Evolutionary conservation across 2,113 vertebrate genomes (phyloP).

Genomic region (human (Homo sapiens)): GRCh38 chr2:87239501-87240000

Average conservation of each 20-base stretch:
- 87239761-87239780: fast-evolving
- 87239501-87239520: neutral
- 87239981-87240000: fast-evolving
- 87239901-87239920: neutral
- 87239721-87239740: neutral
- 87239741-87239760: neutral
- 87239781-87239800: neutral
- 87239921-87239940: neutral
- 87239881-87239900: neutral
- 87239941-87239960: neutral
- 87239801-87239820: neutral
- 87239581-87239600: neutral
- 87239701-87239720: neutral
- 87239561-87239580: neutral
- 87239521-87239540: neutral
- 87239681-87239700: neutral
- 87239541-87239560: neutral
- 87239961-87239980: neutral
- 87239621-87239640: neutral
- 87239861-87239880: neutral
- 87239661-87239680: fast-evolving
- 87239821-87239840: neutral
- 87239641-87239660: neutral
- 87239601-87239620: neutral
- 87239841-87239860: fast-evolving